phyloP scores from a whole-genome alignment of 2,113 vertebrate genomes.

The Aphyosemion australe region DNA sequence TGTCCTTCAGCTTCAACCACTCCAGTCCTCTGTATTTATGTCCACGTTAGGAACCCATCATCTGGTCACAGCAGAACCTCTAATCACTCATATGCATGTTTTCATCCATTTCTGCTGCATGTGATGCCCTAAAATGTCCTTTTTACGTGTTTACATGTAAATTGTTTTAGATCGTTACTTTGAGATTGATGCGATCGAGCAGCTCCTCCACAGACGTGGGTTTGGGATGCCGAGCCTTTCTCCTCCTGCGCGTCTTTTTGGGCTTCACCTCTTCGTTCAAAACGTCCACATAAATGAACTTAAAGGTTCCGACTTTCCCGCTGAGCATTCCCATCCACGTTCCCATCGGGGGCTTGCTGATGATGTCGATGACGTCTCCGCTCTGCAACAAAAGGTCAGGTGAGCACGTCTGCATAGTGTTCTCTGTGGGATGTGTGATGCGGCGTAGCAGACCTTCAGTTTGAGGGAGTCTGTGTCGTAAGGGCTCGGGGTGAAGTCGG shows the following conservation, averaged over 20 bases:
- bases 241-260: conserved; percentile 84
- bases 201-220: conserved; percentile 96
- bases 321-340: conserved; percentile 98
- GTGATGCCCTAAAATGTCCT: no score
- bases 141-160: no score
- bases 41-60: background rate
- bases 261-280: conserved; percentile 91
- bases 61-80: background rate
- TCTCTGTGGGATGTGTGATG: no score
- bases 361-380: conserved; percentile 95
- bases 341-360: conserved; percentile 98
- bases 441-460: conserved; percentile 83
- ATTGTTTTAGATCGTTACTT: conserved; percentile 75
- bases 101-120: background rate
- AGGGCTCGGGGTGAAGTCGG: conserved; percentile 95
- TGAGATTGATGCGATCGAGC: conserved; percentile 92
- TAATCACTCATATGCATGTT: background rate
- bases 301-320: conserved; percentile 97
- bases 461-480: conserved; percentile 97
- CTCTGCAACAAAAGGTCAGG: conserved; percentile 75
- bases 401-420: background rate
- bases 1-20: background rate
- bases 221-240: conserved; percentile 87
- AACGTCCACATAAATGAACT: conserved; percentile 97
- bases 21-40: background rate